Percentiles rank a stretch among this genome's conserved stretches.
These are phyloP conservation scores for Remorina albescens DNA, from an alignment of 2,797 vertebrate genomes.

Conservation along the genomic window DNA sequence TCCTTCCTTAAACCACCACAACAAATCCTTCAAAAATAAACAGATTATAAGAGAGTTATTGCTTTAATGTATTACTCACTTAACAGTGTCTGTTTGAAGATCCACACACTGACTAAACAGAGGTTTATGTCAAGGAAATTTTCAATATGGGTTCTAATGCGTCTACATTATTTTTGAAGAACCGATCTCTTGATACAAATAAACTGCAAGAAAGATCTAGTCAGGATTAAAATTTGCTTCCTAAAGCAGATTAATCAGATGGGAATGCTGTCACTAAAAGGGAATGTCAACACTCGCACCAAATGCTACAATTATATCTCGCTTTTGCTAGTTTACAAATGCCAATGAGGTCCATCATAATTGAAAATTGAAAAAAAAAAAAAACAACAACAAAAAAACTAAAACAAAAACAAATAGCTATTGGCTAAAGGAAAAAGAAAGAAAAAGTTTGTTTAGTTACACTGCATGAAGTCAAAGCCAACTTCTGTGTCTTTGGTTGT, in stretches of 20 bases:
- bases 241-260: neutral
- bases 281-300: slow-evolving; percentile 11
- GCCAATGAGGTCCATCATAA: slow-evolving; percentile 7
- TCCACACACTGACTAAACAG: neutral
- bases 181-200: slow-evolving; percentile 1
- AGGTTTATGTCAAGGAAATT: neutral
- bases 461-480: neutral
- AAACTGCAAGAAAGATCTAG: neutral
- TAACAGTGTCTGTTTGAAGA: slow-evolving; percentile 16
- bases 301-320: slow-evolving; percentile 11
- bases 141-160: neutral
- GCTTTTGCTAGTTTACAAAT: neutral
- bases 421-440: neutral
- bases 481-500: neutral
- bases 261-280: neutral
- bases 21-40: slow-evolving; percentile 36
- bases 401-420: neutral
- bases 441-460: neutral
- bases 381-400: too few relatives aligned
- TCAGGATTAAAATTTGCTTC: neutral
- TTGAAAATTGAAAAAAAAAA: neutral
- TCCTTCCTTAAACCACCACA: slow-evolving; percentile 35
- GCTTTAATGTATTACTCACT: slow-evolving; percentile 1
- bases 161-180: neutral
- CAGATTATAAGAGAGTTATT: slow-evolving; percentile 3